Evolutionary conservation across 2,797 vertebrate species (phyloP).

Genomic region (Prunella strophiata): DNA sequence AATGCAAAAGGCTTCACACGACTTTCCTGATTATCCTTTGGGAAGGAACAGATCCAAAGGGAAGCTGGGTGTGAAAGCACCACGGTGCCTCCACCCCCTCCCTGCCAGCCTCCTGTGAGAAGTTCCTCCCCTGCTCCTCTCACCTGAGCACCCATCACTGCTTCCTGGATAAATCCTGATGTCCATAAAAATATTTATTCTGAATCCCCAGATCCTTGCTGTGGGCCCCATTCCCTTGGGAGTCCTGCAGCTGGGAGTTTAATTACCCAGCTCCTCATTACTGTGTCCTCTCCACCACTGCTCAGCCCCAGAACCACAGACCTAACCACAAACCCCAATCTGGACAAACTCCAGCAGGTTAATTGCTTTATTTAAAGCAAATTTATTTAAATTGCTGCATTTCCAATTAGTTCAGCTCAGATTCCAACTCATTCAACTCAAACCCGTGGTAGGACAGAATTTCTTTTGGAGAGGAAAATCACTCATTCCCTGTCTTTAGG

Average conservation of each 20-base stretch:
- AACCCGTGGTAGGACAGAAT: background rate
- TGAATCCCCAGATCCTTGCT: background rate
- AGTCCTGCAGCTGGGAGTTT: background rate
- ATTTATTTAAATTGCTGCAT: background rate
- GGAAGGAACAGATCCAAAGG: background rate
- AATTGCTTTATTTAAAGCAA: background rate
- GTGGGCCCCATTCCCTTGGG: background rate
- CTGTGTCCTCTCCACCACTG: background rate
- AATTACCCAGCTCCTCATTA: background rate
- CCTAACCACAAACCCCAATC: background rate
- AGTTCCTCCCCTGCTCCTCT: background rate
- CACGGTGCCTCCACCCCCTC: background rate
- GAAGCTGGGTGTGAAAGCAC: background rate
- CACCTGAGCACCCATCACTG: background rate
- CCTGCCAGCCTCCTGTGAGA: background rate
- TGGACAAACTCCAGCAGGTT: background rate
- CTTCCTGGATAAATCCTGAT: background rate
- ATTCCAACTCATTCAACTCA: background rate
- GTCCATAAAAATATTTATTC: background rate
- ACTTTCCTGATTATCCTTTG: background rate
- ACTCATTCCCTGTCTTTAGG: background rate
- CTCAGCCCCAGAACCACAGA: background rate
- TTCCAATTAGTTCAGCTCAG: background rate
- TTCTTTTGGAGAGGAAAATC: background rate
- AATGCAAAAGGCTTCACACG: accelerated